phyloP scores from a whole-genome alignment of 2,888 invertebrate genomes.

The Dione vanillae region DNA sequence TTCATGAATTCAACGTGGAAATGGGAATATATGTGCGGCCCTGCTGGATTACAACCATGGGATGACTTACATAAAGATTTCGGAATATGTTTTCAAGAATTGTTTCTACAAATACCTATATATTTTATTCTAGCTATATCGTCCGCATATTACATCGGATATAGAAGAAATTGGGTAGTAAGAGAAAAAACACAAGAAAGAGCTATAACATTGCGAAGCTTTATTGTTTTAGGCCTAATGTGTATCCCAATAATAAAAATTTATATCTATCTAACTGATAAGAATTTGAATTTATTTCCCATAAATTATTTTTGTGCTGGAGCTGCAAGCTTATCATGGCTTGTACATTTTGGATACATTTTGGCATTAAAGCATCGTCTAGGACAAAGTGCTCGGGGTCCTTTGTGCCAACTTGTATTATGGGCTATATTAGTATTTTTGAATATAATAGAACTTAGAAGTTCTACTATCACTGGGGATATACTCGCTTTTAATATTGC shows the following conservation, averaged over 20 bases:
- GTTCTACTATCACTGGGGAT: constrained; percentile 82
- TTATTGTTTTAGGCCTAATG: constrained; percentile 86
- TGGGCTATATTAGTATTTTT: constrained; percentile 89
- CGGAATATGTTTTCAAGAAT: constrained; percentile 93
- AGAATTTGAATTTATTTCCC: constrained; percentile 80
- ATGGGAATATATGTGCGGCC: constrained; percentile 91
- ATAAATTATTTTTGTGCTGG: constrained; percentile 89
- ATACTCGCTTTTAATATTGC: constrained; percentile 85
- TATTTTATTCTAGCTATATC: constrained; percentile 88
- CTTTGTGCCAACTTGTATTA: constrained; percentile 86
- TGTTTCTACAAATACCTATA: constrained; percentile 90
- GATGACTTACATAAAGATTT: constrained; percentile 89
- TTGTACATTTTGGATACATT: constrained; percentile 90
- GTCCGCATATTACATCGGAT: constrained; percentile 93
- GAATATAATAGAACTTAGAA: constrained; percentile 87
- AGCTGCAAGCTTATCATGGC: constrained; percentile 90
- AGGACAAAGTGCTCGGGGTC: constrained; percentile 89
- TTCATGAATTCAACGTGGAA: constrained; percentile 81
- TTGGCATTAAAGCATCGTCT: constrained; percentile 87
- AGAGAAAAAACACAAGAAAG: constrained; percentile 86
- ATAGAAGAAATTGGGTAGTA: constrained; percentile 85
- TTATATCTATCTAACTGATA: constrained; percentile 85
- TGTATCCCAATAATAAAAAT: constrained; percentile 88
- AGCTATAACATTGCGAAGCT: constrained; percentile 86
- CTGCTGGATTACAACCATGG: constrained; percentile 89